phyloP scores from a whole-genome alignment of 2,113 vertebrate species.

The Rana temporaria region DNA sequence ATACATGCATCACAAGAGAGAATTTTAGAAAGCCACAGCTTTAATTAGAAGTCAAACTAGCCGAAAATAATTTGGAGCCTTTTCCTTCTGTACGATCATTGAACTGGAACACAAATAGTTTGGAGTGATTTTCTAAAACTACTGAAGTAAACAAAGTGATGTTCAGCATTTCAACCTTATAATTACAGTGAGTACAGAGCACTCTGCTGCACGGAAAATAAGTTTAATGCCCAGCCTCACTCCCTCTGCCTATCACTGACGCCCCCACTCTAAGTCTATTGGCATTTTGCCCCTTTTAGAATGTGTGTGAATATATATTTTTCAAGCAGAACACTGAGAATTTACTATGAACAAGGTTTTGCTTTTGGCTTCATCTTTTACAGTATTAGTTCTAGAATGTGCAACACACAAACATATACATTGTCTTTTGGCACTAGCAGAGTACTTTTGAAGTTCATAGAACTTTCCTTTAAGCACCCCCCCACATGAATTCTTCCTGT shows the following conservation, averaged over 20 bases:
- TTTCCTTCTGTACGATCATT: conserved; percentile 4
- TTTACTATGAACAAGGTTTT: too few species aligned
- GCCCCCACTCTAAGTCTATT: conserved; percentile 18
- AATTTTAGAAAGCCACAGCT: not conserved
- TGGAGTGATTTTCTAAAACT: conserved; percentile 43
- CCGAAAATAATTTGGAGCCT: not conserved
- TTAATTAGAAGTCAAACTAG: conserved; percentile 7
- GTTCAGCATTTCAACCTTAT: conserved; percentile 18
- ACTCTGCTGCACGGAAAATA: conserved; percentile 5
- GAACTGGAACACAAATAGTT: conserved; percentile 21
- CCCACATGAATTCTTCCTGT: too few species aligned
- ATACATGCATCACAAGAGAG: not conserved
- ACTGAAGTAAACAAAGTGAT: conserved; percentile 43
- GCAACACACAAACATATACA: too few species aligned
- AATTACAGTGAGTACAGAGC: conserved; percentile 25
- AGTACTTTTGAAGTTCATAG: too few species aligned
- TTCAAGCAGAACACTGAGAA: not conserved
- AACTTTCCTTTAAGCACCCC: too few species aligned
- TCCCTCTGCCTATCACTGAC: conserved; percentile 30
- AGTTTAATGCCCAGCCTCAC: conserved; percentile 17
- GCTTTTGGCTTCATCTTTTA: too few species aligned
- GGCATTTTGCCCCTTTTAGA: conserved; percentile 27
- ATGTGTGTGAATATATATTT: conserved; percentile 22
- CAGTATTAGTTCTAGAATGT: too few species aligned
- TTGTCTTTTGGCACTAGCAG: too few species aligned